Conservation (phyloP, 2,888 invertebrate genomes). For the Galerucella pusilla region DNA sequence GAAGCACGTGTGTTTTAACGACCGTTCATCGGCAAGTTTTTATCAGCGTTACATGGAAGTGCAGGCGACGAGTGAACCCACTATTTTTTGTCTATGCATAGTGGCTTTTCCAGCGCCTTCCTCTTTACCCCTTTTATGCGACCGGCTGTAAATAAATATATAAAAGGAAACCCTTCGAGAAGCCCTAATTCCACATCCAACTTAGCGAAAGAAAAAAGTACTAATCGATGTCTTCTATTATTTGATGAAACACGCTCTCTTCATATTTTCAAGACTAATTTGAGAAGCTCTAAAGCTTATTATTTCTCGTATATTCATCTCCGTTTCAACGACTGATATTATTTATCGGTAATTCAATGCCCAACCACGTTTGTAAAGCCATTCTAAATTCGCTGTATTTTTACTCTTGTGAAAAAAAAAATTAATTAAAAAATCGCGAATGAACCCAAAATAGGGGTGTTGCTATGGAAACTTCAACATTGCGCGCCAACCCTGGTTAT, state of each 20-base stretch:
- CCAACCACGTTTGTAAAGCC: neutral
- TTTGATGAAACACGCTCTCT: neutral
- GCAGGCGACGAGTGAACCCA: too few relatives aligned
- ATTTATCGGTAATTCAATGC: neutral
- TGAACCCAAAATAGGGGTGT: neutral
- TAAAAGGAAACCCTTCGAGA: too few relatives aligned
- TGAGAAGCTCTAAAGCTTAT: neutral
- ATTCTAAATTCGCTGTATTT: neutral
- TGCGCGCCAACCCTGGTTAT: neutral
- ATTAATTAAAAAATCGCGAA: conserved; percentile 3
- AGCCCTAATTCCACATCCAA: too few relatives aligned
- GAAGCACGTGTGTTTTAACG: too few relatives aligned
- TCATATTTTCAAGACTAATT: neutral
- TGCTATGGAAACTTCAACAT: conserved; percentile 5
- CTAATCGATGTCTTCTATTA: neutral
- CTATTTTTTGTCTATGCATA: too few relatives aligned
- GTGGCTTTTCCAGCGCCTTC: too few relatives aligned
- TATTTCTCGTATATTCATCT: neutral
- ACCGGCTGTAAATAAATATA: too few relatives aligned
- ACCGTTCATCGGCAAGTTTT: too few relatives aligned
- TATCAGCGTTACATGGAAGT: too few relatives aligned
- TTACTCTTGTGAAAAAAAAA: neutral
- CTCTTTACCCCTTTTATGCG: too few relatives aligned
- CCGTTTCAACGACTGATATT: neutral
- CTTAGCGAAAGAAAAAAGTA: too few relatives aligned